A percentile compares a stretch with the other conserved stretches of the same genome.
Conservation (phyloP, 1,140 invertebrate genomes). For the Euglossa dilemma region DNA sequence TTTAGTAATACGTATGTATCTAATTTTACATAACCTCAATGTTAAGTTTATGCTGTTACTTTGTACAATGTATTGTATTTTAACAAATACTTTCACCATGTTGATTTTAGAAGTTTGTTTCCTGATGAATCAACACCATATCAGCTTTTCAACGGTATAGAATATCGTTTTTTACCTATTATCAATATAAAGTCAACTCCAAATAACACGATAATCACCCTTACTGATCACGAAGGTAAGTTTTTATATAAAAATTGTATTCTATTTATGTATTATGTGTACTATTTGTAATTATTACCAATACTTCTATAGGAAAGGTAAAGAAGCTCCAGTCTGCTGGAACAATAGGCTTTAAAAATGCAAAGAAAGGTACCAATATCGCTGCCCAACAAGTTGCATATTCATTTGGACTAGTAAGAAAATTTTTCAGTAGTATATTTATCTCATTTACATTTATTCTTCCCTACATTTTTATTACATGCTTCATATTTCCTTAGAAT, state of each 20-base stretch:
- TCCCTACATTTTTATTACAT: background rate
- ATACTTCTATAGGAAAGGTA: slow-evolving; percentile 80
- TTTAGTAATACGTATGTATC: rapidly evolving
- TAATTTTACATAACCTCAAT: background rate
- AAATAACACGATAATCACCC: slow-evolving; percentile 94
- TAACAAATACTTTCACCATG: background rate
- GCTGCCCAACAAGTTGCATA: slow-evolving; percentile 97
- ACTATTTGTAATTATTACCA: background rate
- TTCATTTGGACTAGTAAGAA: slow-evolving; percentile 86
- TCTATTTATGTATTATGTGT: no score
- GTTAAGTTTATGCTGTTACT: no score
- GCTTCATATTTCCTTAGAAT: slow-evolving; percentile 85
- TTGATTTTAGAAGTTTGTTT: background rate
- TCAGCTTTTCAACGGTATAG: slow-evolving; percentile 86
- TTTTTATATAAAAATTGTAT: background rate
- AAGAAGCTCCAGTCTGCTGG: slow-evolving; percentile 89
- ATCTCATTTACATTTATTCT: background rate
- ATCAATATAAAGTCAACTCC: slow-evolving; percentile 90
- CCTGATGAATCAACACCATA: background rate
- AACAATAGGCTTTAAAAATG: slow-evolving; percentile 96
- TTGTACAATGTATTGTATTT: background rate
- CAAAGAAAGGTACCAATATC: slow-evolving; percentile 97
- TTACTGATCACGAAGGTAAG: slow-evolving; percentile 84
- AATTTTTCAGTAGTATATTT: background rate
- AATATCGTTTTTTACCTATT: slow-evolving; percentile 91